Evolutionary conservation across 2,797 vertebrate species (phyloP).

Genomic region (Poecilia velifera): DNA sequence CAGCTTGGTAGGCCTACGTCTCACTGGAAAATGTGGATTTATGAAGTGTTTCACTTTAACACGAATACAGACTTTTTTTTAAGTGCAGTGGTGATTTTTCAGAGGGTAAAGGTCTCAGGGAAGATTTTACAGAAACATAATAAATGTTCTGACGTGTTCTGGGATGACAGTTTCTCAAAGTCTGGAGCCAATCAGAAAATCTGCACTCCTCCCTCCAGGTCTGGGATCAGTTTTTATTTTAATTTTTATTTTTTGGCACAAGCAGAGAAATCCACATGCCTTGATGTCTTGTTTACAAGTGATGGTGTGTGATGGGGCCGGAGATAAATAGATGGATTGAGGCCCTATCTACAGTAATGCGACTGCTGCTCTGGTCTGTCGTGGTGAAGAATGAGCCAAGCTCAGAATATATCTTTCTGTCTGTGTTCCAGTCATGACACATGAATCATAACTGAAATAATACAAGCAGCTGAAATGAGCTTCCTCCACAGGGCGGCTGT

Average conservation of each 20-base stretch:
- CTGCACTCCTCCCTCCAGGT: background rate
- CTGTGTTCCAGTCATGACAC: background rate
- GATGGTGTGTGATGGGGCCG: background rate
- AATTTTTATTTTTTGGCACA: background rate
- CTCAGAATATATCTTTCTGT: background rate
- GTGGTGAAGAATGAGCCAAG: background rate
- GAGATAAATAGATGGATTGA: background rate
- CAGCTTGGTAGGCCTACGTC: background rate
- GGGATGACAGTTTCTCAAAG: background rate
- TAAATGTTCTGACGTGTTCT: background rate
- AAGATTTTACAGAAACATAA: background rate
- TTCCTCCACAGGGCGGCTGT: background rate
- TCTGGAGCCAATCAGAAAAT: background rate
- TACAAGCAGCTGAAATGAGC: background rate
- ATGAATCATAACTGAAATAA: slow-evolving; percentile 2
- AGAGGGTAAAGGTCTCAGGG: background rate
- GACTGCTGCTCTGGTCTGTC: background rate
- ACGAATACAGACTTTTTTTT: background rate
- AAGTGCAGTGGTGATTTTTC: too few species aligned
- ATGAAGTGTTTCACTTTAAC: background rate
- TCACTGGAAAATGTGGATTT: slow-evolving; percentile 4
- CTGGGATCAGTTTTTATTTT: background rate
- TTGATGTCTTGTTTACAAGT: slow-evolving; percentile 7
- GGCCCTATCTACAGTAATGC: background rate
- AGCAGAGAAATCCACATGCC: background rate